phyloP scores from a whole-genome alignment of 2,888 invertebrate species.

The Hydroisotoma schaefferi region DNA sequence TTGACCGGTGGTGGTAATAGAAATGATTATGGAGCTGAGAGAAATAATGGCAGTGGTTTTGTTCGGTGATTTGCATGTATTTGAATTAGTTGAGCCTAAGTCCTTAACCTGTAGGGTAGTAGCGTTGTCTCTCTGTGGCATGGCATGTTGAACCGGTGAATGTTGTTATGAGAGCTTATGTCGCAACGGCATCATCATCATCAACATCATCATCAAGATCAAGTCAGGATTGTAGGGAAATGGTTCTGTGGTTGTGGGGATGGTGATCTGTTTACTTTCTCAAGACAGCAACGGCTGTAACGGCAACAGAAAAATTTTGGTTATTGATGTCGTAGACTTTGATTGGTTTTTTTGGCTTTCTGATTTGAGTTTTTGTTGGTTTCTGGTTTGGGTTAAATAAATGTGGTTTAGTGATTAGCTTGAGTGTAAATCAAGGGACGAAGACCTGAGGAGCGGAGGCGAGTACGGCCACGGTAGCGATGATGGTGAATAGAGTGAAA shows the following conservation, averaged over 20 bases:
- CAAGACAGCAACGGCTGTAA: slow-evolving; percentile 45
- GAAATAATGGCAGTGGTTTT: slow-evolving; percentile 8
- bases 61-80: slow-evolving; percentile 8
- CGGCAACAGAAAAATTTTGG: slow-evolving; percentile 36
- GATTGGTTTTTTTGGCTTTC: slow-evolving; percentile 23
- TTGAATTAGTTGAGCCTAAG: slow-evolving; percentile 13
- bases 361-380: slow-evolving; percentile 22
- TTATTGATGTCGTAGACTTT: slow-evolving; percentile 29
- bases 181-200: slow-evolving; percentile 15
- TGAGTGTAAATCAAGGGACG: slow-evolving; percentile 45
- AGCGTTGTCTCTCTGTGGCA: slow-evolving; percentile 6
- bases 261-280: slow-evolving; percentile 41
- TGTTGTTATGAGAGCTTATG: slow-evolving; percentile 10
- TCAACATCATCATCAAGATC: slow-evolving; percentile 18
- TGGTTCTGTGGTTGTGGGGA: slow-evolving; percentile 17
- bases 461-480: slow-evolving; percentile 94
- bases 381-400: slow-evolving; percentile 27
- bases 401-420: slow-evolving; percentile 34
- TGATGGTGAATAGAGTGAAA: slow-evolving; percentile 97
- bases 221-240: slow-evolving; percentile 11
- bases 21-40: not conserved
- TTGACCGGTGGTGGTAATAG: not conserved
- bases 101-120: slow-evolving; percentile 25
- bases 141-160: slow-evolving; percentile 6
- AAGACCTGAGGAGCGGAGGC: slow-evolving; percentile 80